Evolutionary conservation across 2,888 invertebrate species (phyloP).

Genomic region (Amphimallon solstitiale): DNA sequence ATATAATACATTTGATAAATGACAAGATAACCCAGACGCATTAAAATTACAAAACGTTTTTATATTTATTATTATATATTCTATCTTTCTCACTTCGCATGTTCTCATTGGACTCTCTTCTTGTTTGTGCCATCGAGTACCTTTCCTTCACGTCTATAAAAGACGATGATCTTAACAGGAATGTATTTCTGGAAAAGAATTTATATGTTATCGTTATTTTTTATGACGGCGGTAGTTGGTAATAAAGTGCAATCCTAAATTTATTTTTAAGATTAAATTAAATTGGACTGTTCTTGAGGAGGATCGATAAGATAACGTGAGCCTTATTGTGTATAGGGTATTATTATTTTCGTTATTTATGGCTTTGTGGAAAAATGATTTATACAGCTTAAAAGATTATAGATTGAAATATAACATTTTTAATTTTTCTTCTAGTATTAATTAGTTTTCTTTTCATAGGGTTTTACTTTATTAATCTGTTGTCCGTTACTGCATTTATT

Average conservation of each 20-base stretch:
- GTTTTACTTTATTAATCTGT: too few species aligned
- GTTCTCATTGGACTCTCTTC: neutral
- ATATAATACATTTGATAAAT: constrained; percentile 55
- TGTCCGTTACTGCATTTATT: too few species aligned
- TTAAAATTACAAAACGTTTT: constrained; percentile 57
- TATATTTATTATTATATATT: constrained; percentile 45
- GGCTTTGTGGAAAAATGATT: too few species aligned
- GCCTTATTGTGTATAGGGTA: too few species aligned
- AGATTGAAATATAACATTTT: too few species aligned
- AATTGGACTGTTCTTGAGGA: constrained; percentile 24
- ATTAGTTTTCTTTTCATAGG: too few species aligned
- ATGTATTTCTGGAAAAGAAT: constrained; percentile 30
- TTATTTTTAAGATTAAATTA: constrained; percentile 32
- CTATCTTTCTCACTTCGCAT: constrained; percentile 8
- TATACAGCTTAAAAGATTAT: too few species aligned
- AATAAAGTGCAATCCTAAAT: constrained; percentile 32
- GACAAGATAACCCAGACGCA: constrained; percentile 52
- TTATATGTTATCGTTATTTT: constrained; percentile 31
- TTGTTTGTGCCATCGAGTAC: too few species aligned
- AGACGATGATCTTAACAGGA: neutral
- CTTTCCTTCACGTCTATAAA: too few species aligned
- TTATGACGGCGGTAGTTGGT: constrained; percentile 20
- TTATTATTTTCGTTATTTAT: too few species aligned
- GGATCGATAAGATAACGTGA: constrained; percentile 28
- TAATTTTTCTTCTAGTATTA: too few species aligned